Evolutionary conservation across 2,797 vertebrate species (phyloP).

Genomic region (Gadopsis marmoratus): DNA sequence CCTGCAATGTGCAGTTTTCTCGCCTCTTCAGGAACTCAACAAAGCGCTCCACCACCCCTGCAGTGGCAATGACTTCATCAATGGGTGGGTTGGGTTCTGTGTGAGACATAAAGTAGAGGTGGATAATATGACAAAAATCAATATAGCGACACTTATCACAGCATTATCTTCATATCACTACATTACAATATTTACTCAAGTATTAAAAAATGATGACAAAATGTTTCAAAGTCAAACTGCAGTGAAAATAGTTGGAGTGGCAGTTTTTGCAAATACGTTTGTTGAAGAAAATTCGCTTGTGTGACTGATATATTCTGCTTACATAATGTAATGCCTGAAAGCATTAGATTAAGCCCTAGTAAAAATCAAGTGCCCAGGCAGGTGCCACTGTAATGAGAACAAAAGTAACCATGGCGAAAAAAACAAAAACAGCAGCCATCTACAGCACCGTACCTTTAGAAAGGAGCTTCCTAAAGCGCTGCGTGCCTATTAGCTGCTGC

Average conservation of each 20-base stretch:
- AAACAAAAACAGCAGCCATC: background rate
- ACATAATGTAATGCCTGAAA: background rate
- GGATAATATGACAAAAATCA: background rate
- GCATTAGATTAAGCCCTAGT: background rate
- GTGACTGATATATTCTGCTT: background rate
- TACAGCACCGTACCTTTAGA: slow-evolving; percentile 90
- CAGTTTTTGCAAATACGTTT: background rate
- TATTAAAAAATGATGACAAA: background rate
- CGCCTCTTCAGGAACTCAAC: slow-evolving; percentile 96
- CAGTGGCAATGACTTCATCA: slow-evolving; percentile 96
- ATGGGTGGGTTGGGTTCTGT: slow-evolving; percentile 98
- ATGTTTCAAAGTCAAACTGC: background rate
- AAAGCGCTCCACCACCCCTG: slow-evolving; percentile 95
- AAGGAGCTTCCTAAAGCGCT: slow-evolving; percentile 97
- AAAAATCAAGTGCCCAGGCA: background rate
- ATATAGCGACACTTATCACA: background rate
- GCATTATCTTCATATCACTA: background rate
- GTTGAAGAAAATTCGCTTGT: background rate
- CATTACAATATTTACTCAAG: background rate
- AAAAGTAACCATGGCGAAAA: background rate
- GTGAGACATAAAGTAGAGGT: slow-evolving; percentile 13
- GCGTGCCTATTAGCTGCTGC: slow-evolving; percentile 96
- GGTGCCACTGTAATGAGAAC: too few relatives aligned
- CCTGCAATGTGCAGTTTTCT: slow-evolving; percentile 97
- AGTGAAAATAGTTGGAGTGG: background rate